phyloP scores from a whole-genome alignment of 2,797 vertebrate species.

The Schizothorax lantsangensis region DNA sequence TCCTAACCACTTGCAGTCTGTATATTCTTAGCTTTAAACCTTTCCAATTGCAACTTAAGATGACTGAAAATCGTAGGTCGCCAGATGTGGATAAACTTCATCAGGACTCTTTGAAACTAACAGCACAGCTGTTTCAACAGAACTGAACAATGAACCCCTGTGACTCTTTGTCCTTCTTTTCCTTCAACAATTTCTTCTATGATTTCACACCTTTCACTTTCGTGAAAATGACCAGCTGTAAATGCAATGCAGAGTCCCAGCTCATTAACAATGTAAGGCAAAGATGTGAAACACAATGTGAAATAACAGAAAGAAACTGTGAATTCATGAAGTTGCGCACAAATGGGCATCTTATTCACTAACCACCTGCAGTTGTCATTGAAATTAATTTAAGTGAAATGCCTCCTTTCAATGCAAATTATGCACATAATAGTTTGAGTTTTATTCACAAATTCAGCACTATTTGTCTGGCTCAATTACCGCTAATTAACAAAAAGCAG shows the following conservation, averaged over 20 bases:
- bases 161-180: conserved; percentile 33
- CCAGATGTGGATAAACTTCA: no score
- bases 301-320: neutral
- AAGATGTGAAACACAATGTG: neutral
- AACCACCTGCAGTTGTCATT: neutral
- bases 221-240: conserved; percentile 3
- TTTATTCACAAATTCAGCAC: neutral
- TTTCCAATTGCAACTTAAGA: neutral
- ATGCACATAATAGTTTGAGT: neutral
- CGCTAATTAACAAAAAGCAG: neutral
- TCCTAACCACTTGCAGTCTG: no score
- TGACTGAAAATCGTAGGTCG: neutral
- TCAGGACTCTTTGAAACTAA: conserved; percentile 17
- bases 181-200: conserved; percentile 5
- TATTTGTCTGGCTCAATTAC: neutral
- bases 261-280: neutral
- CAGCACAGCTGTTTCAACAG: conserved; percentile 59
- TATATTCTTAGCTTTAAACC: neutral
- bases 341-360: neutral
- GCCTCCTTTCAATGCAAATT: neutral
- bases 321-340: neutral
- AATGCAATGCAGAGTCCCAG: neutral
- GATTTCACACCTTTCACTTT: conserved; percentile 38
- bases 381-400: neutral
- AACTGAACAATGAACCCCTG: conserved; percentile 41